Evolutionary conservation across 2,797 vertebrate species (phyloP), one percentile per base, ranked within the genome.

Genomic region (Peromyscus aztecus): DNA sequence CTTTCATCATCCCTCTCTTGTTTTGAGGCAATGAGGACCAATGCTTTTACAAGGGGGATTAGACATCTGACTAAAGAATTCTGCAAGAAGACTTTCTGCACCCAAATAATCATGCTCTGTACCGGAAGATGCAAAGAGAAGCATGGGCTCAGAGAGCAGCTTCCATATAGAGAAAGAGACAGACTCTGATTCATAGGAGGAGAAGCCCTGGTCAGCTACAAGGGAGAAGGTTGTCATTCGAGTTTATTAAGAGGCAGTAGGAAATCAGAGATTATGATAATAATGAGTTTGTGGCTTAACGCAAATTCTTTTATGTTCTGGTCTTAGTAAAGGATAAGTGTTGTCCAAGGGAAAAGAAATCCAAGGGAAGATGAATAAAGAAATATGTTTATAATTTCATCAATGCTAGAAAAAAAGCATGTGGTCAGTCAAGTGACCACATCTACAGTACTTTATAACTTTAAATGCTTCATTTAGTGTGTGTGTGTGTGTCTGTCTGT

Each of bases 241-340:
- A 17, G 27, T 93, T 95, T 94, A 90, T 76, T 78, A 63, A 82
- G 69, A 90, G 52, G 76, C 27, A 10, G 57, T 57, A 95, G 89
- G 59, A 95, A 91, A 85, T 34, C 37, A 31, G 95, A 89, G 85
- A 83, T 17, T n/a, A 91, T 46, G 43, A 75, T 34, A 69, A 88
- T 85, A 40, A 87, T 86, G 59, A 75, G 52, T 65, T 95, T 77
- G 2, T 86, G 80, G 96, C 78, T 63, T 89, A 88, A 90, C 57
- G 80, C 71, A 97, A 95, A 89, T 91, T 88, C 43, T 89, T 94
- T 92, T 75, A 85, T 92, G 93, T 95, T 94, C 87, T 95, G 91
- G 31, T 89, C 89, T 96, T 96, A 77, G 92, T 34, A 83, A 94
- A 95, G 43, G 67, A 37, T 65, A 85, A 89, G 46, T 63, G 27